These are phyloP conservation scores for Tineola bisselliella DNA, from an alignment of 2,888 invertebrate species.

Conservation along the genomic window DNA sequence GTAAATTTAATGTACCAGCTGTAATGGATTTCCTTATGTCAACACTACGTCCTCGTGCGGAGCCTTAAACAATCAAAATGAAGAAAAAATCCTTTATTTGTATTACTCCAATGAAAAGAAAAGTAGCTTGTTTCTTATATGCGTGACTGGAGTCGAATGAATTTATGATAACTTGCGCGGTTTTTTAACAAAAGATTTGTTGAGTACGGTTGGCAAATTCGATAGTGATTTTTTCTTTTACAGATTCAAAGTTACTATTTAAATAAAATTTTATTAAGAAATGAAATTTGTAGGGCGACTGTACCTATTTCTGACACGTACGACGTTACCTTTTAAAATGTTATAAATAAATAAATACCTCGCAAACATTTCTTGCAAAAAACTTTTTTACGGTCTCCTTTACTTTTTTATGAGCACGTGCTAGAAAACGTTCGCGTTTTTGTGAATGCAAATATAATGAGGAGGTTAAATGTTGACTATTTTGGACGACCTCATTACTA, in stretches of 20 bases:
- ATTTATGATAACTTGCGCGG: neutral
- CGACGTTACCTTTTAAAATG: neutral
- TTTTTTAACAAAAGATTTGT: neutral
- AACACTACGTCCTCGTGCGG: constrained; percentile 24
- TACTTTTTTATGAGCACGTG: neutral
- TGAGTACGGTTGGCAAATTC: too few relatives aligned
- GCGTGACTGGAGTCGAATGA: neutral
- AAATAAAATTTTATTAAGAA: too few relatives aligned
- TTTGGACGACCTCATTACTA: too few relatives aligned
- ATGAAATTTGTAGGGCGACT: neutral
- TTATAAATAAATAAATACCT: neutral
- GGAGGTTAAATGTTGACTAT: neutral
- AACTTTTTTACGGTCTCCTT: neutral
- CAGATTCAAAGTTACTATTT: too few relatives aligned
- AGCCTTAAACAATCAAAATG: constrained; percentile 11
- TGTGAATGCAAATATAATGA: neutral
- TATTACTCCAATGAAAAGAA: constrained; percentile 8
- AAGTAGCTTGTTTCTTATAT: neutral
- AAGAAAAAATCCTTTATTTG: constrained; percentile 8
- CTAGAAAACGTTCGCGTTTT: neutral
- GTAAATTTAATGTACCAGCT: constrained; percentile 40
- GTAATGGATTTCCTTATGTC: constrained; percentile 49
- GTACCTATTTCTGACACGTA: neutral
- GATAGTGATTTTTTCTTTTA: too few relatives aligned
- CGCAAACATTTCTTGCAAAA: neutral